A percentile compares a stretch with the other conserved stretches of the same genome.
These are phyloP conservation scores for Acronicta aceris DNA, from an alignment of 2,888 invertebrate genomes.

Conservation along the genomic window DNA sequence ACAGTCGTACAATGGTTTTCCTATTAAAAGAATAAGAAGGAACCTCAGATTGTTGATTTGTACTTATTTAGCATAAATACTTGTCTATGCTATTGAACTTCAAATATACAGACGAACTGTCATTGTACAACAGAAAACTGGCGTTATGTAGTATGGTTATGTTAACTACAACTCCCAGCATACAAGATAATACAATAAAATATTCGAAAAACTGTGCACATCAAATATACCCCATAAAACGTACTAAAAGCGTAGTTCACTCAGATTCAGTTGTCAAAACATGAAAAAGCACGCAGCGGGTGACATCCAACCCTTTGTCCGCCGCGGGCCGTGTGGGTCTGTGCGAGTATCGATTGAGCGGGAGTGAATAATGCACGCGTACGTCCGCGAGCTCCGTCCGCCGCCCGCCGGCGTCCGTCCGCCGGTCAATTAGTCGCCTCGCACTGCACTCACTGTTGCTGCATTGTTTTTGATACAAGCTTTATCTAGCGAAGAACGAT, in stretches of 20 bases:
- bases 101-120: too few species aligned
- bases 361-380: conserved; percentile 56
- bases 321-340: conserved; percentile 26
- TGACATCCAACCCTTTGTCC: conserved; percentile 39
- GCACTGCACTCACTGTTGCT: conserved; percentile 33
- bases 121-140: too few species aligned
- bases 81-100: too few species aligned
- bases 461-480: conserved; percentile 52
- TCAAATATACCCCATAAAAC: not conserved
- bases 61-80: too few species aligned
- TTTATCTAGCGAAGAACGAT: conserved; percentile 20
- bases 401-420: conserved; percentile 39
- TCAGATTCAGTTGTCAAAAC: conserved; percentile 6
- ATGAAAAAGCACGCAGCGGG: conserved; percentile 35
- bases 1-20: too few species aligned
- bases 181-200: not conserved
- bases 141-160: too few species aligned
- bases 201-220: not conserved
- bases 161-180: not conserved
- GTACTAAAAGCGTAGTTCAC: conserved; percentile 8
- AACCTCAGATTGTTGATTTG: too few species aligned
- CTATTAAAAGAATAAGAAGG: too few species aligned
- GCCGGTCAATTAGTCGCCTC: conserved; percentile 57
- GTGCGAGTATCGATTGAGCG: conserved; percentile 51
- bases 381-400: conserved; percentile 25